A percentile compares a stretch with the other conserved stretches of the same genome.
Evolutionary conservation across 2,113 vertebrate species (phyloP).

Genomic region (Anhinga rufa): DNA sequence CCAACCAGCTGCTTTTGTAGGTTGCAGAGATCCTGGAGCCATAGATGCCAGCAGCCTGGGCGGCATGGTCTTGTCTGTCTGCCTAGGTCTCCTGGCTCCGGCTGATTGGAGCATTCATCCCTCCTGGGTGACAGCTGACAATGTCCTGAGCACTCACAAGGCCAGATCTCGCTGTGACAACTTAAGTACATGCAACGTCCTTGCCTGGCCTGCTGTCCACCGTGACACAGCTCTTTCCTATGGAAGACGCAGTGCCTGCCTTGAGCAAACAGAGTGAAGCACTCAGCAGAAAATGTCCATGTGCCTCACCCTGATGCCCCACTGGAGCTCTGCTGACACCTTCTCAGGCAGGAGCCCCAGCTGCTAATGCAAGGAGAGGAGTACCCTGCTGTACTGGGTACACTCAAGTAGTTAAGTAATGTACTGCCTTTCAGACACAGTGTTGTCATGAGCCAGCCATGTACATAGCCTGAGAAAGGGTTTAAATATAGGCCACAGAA

Average conservation of each 20-base stretch:
- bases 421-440: not conserved
- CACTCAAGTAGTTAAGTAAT: not conserved
- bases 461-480: not conserved
- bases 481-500: not conserved
- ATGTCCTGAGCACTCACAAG: accelerated
- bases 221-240: not conserved
- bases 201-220: not conserved
- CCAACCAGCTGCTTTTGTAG: not conserved
- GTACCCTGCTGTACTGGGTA: accelerated
- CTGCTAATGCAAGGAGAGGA: not conserved
- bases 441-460: not conserved
- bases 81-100: not conserved
- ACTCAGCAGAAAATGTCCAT: not conserved
- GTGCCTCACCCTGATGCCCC: not conserved
- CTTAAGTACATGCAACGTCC: not conserved
- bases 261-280: not conserved
- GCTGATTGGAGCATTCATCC: not conserved
- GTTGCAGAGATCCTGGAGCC: not conserved
- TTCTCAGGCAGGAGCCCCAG: not conserved
- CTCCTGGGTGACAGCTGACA: not conserved
- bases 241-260: not conserved
- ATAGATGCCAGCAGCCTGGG: accelerated
- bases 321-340: accelerated
- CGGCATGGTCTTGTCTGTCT: not conserved
- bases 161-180: not conserved